Evolutionary conservation across 1,140 invertebrate genomes (phyloP), one percentile per base, ranked within the genome.

Genomic region (Stenopsyche tienmushanensis): DNA sequence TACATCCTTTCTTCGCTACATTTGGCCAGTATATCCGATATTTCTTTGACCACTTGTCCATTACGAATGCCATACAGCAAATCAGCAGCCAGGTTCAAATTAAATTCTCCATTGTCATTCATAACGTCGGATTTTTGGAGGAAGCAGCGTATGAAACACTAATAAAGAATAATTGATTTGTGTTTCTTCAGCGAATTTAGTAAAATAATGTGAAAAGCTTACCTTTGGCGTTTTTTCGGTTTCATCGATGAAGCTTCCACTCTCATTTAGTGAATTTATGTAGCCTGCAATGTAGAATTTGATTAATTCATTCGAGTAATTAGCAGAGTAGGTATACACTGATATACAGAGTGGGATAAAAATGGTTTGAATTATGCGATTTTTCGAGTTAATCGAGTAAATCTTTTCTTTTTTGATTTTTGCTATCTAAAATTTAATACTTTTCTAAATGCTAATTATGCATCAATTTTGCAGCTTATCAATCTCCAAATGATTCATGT

Each of bases 211-310:
- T 8, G 15, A 63, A 49, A 64, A 2, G 53, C 57, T 64, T 70
- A 78, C 78, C 71, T 78, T 80, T 0, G 77, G 76, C 15, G 74
- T 76, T 47, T 71, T 74, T 8, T 78, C 76, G 3, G 74, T 76
- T 73, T 80, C 78, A 44, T 80, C 77, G 3, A 75, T 75, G 65
- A 80, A 78, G 54, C 76, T 78, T 13, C 78, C 78, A 29, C 69
- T 78, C 13, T 72, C 69, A 58, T 78, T 77, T 2, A 80, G 66
- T 1, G 73, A 66, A 34, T 74, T 71, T n/a, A 78, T 62, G 58
- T 76, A 80, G 17, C 71, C 78, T 80, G 72, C 8, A 75, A 75
- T 17, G 71, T 62, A 5, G 17, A 45, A 18, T 41, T 3, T 58
- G 15, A 13, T 20, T 1, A 5, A n/a, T 58, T 42, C 52, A 54